Evolutionary conservation across 2,888 invertebrate species (phyloP), one percentile per base, ranked within the genome.

Genomic region (Cremastinae sp.): DNA sequence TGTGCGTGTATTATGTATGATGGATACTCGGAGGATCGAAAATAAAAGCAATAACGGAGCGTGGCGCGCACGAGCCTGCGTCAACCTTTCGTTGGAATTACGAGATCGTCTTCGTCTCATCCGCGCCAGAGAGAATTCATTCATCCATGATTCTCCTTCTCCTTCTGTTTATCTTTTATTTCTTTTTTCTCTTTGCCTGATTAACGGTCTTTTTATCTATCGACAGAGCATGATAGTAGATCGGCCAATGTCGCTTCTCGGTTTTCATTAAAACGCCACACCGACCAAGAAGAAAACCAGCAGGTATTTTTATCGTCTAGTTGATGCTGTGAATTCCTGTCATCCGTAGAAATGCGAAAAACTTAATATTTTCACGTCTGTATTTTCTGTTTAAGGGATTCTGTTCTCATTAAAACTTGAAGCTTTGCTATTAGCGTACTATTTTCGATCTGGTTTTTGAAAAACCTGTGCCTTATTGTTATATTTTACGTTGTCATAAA

Each of bases 131-230:
- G 51, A 75, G 78, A 79, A 80, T 86, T 86, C 87, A 87, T 87
- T 87, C 87, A 87, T 87, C 83, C 84, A 84, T 81, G 74, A 74
- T 80, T 81, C 84, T 85, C 81, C 84, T 81, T 78, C 56, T 74
- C 75, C 65, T 74, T 69, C n/a, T 65, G 79, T 36, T 61, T 61
- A 71, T 81, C 61, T 34, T 38, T 34, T 51, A 20, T 22, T 56
- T 47, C 64, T 54, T 45, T 78, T 70, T 75, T 28, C 28, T 28
- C 2, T 28, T 28, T 28, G 28, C 28, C 5, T 28, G 79, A 81
- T 82, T 82, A 80, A 81, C 80, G 75, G 75, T 76, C 28, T 28
- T 28, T 28, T 28, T 28, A 28, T 3, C 54, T 54, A 54, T 14
- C 14, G 22, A 28, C 9, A 54, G 14, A 16, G 38, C 28, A 28